These are phyloP conservation scores for Diabrotica undecimpunctata DNA, from an alignment of 1,140 invertebrate genomes.

Conservation along the genomic window DNA sequence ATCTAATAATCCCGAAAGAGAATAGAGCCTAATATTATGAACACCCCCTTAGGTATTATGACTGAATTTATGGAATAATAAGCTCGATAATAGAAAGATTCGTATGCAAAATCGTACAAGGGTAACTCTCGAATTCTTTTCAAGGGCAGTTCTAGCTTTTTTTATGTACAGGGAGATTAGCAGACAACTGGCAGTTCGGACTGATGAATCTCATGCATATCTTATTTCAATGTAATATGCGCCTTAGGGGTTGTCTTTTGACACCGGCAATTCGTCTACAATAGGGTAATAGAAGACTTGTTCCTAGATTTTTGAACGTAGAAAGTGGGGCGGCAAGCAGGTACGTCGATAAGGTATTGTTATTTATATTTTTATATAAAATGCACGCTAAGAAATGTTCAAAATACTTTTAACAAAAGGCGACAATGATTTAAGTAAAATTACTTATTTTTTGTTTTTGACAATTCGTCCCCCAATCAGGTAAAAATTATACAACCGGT, in stretches of 20 bases:
- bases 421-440: too few species aligned
- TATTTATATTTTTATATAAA: too few species aligned
- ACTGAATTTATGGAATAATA: slow-evolving; percentile 22
- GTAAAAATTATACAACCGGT: too few species aligned
- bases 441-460: too few species aligned
- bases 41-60: slow-evolving; percentile 11
- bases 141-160: slow-evolving; percentile 7
- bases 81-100: slow-evolving; percentile 15
- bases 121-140: slow-evolving; percentile 10
- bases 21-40: background rate
- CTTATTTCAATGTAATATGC: slow-evolving; percentile 27
- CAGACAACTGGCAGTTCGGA: slow-evolving; percentile 11
- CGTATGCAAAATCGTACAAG: slow-evolving; percentile 17
- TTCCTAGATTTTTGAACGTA: background rate
- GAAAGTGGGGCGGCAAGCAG: background rate
- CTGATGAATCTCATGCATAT: slow-evolving; percentile 28
- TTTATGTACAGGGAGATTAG: slow-evolving; percentile 10
- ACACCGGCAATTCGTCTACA: slow-evolving; percentile 9
- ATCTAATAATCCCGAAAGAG: slow-evolving; percentile 12
- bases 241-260: slow-evolving; percentile 12
- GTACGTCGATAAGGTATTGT: background rate
- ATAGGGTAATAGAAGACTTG: background rate
- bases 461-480: too few species aligned
- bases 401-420: too few species aligned
- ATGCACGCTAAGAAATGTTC: too few species aligned